Evolutionary conservation across 2,888 invertebrate species (phyloP), one percentile per base, ranked within the genome.

Genomic region (Dascillus cervinus): DNA sequence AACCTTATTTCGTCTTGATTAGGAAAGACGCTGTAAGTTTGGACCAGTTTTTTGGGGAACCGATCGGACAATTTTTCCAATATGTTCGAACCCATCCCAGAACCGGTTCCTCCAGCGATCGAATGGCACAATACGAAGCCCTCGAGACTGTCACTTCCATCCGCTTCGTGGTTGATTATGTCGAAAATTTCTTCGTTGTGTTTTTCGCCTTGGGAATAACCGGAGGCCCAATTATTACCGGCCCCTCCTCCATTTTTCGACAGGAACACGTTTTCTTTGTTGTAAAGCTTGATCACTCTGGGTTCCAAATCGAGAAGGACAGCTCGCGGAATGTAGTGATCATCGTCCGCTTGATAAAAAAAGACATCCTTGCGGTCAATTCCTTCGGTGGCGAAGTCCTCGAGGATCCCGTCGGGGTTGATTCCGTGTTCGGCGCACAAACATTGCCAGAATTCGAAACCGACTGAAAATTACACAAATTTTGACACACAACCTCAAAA

Each of bases 381-480:
- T 4, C 91, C 92, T 55, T 95, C 94, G 2, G 86, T 85, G 0
- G 92, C 94, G 64, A 82, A 91, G 50, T 90, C 88, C 61, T 95
- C 90, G 33, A 96, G 68, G 38, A 91, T 89, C 11, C 97, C 97
- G 58, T 94, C 94, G 2, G 91, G 89, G 51, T 87, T 94, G 50
- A 98, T 97, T 1, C 94, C 97, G 67, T 98, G 98, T 60, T 98
- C 98, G 29, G 86, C 78, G 64, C 97, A 97, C 29, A 98, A 69
- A 56, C 94, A 86, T 63, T 97, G 96, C 98, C 97, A 98, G 69
- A 98, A 98, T 66, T 97, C 97, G 67, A 96, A 95, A 15, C 97
- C 98, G 74, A 92, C 85, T 83, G 43, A 23, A 65, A 62, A 46
- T 23, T 37, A 36, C 9, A 22, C 8, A 11, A 11, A 13, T 26